Evolutionary conservation across 2,113 vertebrate genomes (phyloP).

Genomic region (Pterophyllum scalare): DNA sequence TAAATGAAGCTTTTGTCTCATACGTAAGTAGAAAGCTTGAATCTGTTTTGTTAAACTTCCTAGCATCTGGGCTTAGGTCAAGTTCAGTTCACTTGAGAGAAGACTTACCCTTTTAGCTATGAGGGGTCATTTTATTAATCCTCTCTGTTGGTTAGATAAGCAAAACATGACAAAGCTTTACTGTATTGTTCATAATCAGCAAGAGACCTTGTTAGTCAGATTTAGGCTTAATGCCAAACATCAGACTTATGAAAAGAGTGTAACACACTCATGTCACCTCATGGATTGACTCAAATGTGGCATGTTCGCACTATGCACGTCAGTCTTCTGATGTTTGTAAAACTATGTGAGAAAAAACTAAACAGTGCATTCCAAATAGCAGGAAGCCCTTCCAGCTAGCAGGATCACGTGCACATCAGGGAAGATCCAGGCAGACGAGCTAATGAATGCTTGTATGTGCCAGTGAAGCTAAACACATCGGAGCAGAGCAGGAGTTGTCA

Average conservation of each 20-base stretch:
- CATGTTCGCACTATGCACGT: conserved; percentile 75
- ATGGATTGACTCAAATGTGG: conserved; percentile 72
- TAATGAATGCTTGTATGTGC: conserved; percentile 75
- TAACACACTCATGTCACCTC: conserved; percentile 64
- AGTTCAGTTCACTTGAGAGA: conserved; percentile 21
- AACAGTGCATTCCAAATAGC: conserved; percentile 78
- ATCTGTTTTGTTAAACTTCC: conserved; percentile 11
- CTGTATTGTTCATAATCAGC: conserved; percentile 39
- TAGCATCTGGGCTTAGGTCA: conserved; percentile 8
- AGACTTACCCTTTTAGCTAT: neutral
- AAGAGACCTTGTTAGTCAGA: conserved; percentile 35
- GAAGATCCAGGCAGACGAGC: conserved; percentile 79
- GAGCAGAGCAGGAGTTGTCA: conserved; percentile 68
- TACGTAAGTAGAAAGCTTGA: neutral
- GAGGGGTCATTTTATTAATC: conserved; percentile 25
- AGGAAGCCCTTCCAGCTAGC: conserved; percentile 67
- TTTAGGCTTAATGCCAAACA: conserved; percentile 33
- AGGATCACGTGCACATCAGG: conserved; percentile 80
- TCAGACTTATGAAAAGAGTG: conserved; percentile 46
- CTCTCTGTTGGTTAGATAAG: conserved; percentile 25
- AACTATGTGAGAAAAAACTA: conserved; percentile 68
- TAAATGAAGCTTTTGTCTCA: neutral
- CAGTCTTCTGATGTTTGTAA: conserved; percentile 71
- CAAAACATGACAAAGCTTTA: conserved; percentile 52
- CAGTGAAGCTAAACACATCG: conserved; percentile 72